phyloP scores from a whole-genome alignment of 2,113 vertebrate genomes.

The Lepisosteus osseus region DNA sequence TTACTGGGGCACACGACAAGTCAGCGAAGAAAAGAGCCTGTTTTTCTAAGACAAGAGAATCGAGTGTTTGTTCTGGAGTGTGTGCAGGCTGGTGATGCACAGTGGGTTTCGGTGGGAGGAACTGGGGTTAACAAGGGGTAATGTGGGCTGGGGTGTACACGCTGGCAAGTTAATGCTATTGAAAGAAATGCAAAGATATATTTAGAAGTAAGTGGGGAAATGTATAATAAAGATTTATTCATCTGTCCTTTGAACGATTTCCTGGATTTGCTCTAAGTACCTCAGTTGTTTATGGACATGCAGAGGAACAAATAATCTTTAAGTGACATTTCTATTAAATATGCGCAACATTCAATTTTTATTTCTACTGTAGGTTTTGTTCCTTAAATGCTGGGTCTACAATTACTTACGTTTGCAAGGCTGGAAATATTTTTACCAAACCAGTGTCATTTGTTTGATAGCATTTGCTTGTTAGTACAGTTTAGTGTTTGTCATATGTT shows the following conservation, averaged over 20 bases:
- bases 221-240: not conserved
- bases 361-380: too few species aligned
- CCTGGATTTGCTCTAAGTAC: too few species aligned
- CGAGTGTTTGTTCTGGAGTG: conserved; percentile 22
- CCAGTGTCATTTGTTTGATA: too few species aligned
- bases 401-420: too few species aligned
- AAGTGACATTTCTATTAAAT: too few species aligned
- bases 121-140: not conserved
- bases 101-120: conserved; percentile 1
- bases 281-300: too few species aligned
- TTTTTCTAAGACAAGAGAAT: conserved; percentile 44
- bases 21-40: conserved; percentile 19
- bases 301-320: too few species aligned
- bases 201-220: not conserved
- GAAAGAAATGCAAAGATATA: not conserved
- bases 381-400: too few species aligned
- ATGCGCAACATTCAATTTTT: too few species aligned
- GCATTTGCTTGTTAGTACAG: too few species aligned
- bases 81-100: not conserved
- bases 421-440: too few species aligned
- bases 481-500: too few species aligned
- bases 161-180: not conserved
- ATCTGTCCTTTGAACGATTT: not conserved
- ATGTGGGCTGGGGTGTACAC: not conserved
- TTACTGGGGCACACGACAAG: conserved; percentile 12